A percentile compares a stretch with the other conserved stretches of the same genome.
These are phyloP conservation scores for Archegozetes longisetosus DNA, from an alignment of 1,140 invertebrate genomes.

Conservation along the genomic window DNA sequence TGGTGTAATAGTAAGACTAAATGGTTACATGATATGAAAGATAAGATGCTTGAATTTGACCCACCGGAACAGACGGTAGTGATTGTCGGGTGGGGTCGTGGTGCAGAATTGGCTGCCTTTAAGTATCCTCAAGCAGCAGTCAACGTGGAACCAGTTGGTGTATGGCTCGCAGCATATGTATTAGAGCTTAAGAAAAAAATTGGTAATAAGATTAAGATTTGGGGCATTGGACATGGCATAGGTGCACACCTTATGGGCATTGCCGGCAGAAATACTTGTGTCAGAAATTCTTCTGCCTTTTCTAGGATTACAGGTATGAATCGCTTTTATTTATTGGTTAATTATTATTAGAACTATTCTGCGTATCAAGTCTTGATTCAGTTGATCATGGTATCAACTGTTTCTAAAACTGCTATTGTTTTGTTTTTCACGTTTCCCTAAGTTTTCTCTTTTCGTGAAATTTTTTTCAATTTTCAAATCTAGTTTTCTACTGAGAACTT, in stretches of 20 bases:
- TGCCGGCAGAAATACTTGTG: constrained; percentile 6
- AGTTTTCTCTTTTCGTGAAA: no score
- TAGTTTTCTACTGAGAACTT: no score
- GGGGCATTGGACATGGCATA: constrained; percentile 10
- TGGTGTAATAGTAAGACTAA: constrained; percentile 6
- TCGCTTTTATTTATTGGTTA: neutral
- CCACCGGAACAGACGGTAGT: constrained; percentile 8
- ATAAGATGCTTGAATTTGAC: neutral
- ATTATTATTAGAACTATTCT: neutral
- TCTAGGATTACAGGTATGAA: constrained; percentile 6
- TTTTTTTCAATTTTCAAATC: no score
- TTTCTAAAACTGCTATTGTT: no score
- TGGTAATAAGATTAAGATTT: constrained; percentile 7
- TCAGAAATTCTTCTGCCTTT: constrained; percentile 2
- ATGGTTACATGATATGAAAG: constrained; percentile 11
- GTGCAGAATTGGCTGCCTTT: constrained; percentile 8
- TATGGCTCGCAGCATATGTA: constrained; percentile 4
- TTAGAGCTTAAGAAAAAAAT: constrained; percentile 9
- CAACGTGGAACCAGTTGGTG: constrained; percentile 4
- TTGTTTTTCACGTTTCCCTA: no score
- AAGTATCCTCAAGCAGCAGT: constrained; percentile 9
- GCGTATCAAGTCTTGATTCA: no score
- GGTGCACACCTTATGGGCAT: constrained; percentile 9
- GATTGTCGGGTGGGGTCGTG: constrained; percentile 11
- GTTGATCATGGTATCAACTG: no score